A percentile compares a stretch with the other conserved stretches of the same genome.
Evolutionary conservation across 2,113 vertebrate genomes (phyloP).

Genomic region (Hydrochoerus hydrochaeris): DNA sequence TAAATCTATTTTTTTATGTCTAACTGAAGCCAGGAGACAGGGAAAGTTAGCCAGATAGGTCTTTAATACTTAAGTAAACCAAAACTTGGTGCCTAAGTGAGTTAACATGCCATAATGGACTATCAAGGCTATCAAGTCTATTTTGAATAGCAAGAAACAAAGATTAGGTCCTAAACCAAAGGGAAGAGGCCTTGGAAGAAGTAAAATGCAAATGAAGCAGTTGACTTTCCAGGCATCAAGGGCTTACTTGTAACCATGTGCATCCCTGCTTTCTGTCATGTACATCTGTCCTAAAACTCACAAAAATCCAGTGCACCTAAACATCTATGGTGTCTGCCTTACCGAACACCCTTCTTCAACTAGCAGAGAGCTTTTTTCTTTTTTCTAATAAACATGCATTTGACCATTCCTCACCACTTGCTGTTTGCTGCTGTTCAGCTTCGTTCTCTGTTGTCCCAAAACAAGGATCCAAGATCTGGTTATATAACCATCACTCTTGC

Average conservation of each 20-base stretch:
- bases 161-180: background rate
- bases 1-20: background rate
- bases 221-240: background rate
- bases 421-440: background rate
- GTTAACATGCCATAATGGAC: background rate
- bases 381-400: background rate
- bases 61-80: background rate
- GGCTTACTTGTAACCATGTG: background rate
- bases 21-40: background rate
- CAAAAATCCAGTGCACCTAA: background rate
- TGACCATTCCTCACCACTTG: background rate
- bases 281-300: background rate
- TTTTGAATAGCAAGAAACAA: background rate
- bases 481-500: background rate
- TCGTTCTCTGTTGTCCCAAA: background rate
- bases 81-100: background rate
- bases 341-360: background rate
- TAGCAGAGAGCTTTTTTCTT: background rate
- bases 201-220: background rate
- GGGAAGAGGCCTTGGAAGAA: background rate
- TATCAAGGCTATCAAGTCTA: background rate
- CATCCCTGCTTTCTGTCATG: background rate
- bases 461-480: background rate
- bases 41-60: background rate
- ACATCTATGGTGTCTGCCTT: background rate